These are phyloP conservation scores for Hypotaenidia okinawae DNA, from an alignment of 2,797 vertebrate species.

Conservation along the genomic window DNA sequence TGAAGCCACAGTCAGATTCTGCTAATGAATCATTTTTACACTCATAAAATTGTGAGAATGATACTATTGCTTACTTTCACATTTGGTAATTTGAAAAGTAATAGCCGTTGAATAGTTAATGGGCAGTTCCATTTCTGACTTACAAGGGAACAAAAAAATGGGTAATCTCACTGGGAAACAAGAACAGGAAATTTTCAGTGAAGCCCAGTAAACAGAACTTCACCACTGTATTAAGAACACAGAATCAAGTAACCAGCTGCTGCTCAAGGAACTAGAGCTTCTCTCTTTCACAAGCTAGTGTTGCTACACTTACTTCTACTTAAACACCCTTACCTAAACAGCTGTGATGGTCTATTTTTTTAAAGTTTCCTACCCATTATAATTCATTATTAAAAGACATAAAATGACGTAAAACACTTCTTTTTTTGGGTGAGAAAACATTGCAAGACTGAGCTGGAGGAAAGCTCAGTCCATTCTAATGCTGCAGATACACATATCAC, in stretches of 20 bases:
- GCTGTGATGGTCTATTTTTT: background rate
- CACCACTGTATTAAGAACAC: background rate
- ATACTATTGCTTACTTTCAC: constrained; percentile 26
- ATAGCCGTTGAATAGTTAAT: background rate
- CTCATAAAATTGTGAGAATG: constrained; percentile 31
- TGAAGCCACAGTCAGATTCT: constrained; percentile 35
- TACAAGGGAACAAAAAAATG: background rate
- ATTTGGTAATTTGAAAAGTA: constrained; percentile 33
- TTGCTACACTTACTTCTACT: background rate
- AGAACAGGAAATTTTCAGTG: background rate
- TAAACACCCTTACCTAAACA: background rate
- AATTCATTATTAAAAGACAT: background rate
- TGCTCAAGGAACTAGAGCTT: background rate
- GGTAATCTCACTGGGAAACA: background rate
- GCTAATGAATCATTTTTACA: constrained; percentile 53
- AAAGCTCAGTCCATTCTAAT: background rate
- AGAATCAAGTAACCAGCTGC: background rate
- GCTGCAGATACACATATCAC: background rate
- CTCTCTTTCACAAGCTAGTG: background rate
- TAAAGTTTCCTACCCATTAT: background rate
- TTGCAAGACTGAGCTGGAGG: background rate
- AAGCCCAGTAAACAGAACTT: background rate
- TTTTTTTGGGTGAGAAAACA: background rate
- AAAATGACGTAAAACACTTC: background rate
- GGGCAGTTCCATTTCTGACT: constrained; percentile 10